phyloP scores from a whole-genome alignment of 2,113 vertebrate species.

The Tamias sibiricus region DNA sequence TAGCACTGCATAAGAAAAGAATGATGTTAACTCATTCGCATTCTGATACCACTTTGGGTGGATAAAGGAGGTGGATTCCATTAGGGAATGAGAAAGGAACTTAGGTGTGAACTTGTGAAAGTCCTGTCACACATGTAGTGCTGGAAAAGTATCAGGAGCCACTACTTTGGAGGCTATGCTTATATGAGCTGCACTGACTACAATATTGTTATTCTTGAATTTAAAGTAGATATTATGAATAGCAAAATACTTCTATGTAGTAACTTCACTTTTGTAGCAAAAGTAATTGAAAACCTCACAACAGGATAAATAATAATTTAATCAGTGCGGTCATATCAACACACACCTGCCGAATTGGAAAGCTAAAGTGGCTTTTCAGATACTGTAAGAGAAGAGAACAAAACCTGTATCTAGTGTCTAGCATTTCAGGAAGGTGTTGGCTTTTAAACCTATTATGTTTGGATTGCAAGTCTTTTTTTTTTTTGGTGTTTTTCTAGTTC shows the following conservation, averaged over 20 bases:
- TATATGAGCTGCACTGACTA: not conserved
- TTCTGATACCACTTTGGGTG: not conserved
- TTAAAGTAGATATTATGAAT: not conserved
- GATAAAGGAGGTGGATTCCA: not conserved
- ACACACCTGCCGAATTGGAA: not conserved
- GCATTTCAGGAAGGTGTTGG: constrained; percentile 24
- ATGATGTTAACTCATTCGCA: not conserved
- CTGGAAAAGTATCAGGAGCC: not conserved
- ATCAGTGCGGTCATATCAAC: not conserved
- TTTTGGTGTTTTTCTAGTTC: not conserved
- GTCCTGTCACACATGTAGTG: not conserved
- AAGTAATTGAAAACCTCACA: not conserved
- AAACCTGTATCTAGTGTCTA: not conserved
- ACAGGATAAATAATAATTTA: not conserved
- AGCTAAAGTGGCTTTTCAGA: not conserved
- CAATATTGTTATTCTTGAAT: not conserved
- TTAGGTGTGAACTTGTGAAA: not conserved
- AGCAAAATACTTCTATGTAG: not conserved
- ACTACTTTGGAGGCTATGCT: not conserved
- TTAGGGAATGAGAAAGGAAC: not conserved
- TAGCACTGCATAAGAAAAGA: not conserved
- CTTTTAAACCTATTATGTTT: constrained; percentile 23
- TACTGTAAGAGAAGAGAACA: not conserved
- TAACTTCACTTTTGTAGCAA: not conserved
- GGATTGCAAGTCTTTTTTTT: not conserved